phyloP scores from a whole-genome alignment of 2,888 invertebrate genomes.

The Torymus texanus region DNA sequence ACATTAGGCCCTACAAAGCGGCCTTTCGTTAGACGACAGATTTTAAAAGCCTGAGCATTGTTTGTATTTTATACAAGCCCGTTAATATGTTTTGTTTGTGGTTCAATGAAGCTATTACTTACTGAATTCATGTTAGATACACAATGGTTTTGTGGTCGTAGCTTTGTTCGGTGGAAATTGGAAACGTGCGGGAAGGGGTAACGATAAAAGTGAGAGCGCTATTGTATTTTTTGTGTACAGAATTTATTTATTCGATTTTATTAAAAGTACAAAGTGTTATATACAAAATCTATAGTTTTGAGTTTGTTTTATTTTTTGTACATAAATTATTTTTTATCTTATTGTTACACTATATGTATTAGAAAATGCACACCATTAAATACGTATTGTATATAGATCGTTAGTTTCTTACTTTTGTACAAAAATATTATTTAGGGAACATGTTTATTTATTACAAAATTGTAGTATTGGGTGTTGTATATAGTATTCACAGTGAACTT shows the following conservation, averaged over 20 bases:
- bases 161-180: too few species aligned
- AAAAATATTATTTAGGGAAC: not conserved
- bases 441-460: not conserved
- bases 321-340: not conserved
- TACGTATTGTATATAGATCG: too few species aligned
- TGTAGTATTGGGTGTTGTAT: not conserved
- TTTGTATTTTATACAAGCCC: too few species aligned
- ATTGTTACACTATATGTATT: not conserved
- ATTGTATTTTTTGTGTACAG: not conserved
- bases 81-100: too few species aligned
- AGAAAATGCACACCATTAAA: too few species aligned
- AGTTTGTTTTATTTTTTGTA: not conserved
- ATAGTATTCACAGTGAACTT: not conserved
- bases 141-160: too few species aligned
- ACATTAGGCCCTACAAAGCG: too few species aligned
- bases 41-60: too few species aligned
- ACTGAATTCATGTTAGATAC: too few species aligned
- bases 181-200: too few species aligned
- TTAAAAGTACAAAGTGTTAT: constrained; percentile 25
- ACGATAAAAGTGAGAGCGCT: not conserved
- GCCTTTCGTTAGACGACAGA: too few species aligned
- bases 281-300: not conserved
- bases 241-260: not conserved
- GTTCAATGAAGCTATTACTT: too few species aligned
- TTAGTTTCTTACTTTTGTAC: not conserved